Evolutionary conservation across 2,888 invertebrate species (phyloP), one percentile per base, ranked within the genome.

Genomic region (Petrophora chlorosata): DNA sequence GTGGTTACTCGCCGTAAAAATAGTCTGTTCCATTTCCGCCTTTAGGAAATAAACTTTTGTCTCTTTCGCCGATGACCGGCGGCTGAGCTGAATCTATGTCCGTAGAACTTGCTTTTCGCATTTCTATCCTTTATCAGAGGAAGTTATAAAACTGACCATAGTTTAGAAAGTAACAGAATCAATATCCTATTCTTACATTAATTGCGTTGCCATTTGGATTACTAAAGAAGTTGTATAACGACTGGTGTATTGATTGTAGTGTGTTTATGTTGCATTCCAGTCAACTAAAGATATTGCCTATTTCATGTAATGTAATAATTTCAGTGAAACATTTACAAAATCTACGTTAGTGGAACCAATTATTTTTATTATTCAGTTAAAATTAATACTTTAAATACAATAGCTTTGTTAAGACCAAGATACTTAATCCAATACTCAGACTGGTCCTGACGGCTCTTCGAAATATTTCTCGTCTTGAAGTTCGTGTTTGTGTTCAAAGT

Each of bases 11-110:
- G 49, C 51, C 66, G 73, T 85, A 86, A 85, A 88, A 87, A 87
- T 87, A 88, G 87, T 77, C 72, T 56, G 61, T 65, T 74, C 73
- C 82, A 80, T 83, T 85, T 88, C 88, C 88, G 88, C 81, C 82
- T 83, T 76, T 69, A 72, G 78, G 72, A 78, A 77, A 80, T 76
- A 71, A 70, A 75, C 79, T 82, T 85, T 84, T 85, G 80, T 83
- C 84, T 71, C 75, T 78, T 73, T 76, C 68, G 23, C 48, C 54
- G 62, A 57, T 60, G 58, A 54, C 58, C 61, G 59, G 59, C 70
- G 70, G 69, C 62, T 76, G 72, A 68, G 66, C 67, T 67, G 67
- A 59, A 68, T 74, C 66, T 66, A 62, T 63, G 41, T 45, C 51
- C 61, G 46, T 58, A 52, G 48, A 33, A 26, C 41, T 15, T 40